These are phyloP conservation scores for Agonopterix alstromeriana DNA, from an alignment of 2,888 invertebrate species.

Conservation along the genomic window DNA sequence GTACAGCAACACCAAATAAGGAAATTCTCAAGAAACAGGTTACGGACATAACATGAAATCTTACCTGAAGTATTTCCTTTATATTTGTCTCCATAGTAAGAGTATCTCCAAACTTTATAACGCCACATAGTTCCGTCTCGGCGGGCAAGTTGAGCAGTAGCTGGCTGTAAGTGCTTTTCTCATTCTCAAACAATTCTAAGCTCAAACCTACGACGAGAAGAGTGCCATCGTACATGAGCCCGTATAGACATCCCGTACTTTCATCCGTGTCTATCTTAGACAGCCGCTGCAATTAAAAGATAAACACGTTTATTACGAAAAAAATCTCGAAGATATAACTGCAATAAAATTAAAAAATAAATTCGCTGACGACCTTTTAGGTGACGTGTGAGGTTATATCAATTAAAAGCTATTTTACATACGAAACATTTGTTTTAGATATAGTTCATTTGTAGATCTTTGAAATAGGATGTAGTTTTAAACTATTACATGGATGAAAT, in stretches of 20 bases:
- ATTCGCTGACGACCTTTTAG: slow-evolving; percentile 11
- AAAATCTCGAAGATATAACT: background rate
- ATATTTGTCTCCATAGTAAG: slow-evolving; percentile 78
- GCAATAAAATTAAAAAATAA: slow-evolving; percentile 4
- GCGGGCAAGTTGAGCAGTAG: slow-evolving; percentile 82
- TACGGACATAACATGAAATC: background rate
- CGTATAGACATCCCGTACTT: slow-evolving; percentile 84
- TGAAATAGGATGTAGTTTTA: background rate
- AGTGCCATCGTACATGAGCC: slow-evolving; percentile 84
- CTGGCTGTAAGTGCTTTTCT: slow-evolving; percentile 66
- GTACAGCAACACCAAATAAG: too few relatives aligned
- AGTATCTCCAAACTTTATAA: slow-evolving; percentile 80
- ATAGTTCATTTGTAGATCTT: background rate
- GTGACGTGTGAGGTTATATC: slow-evolving; percentile 44
- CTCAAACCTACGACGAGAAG: slow-evolving; percentile 82
- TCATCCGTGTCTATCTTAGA: slow-evolving; percentile 77
- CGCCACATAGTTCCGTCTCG: slow-evolving; percentile 86
- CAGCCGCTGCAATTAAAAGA: slow-evolving; percentile 75
- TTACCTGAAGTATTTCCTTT: slow-evolving; percentile 76
- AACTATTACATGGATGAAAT: background rate
- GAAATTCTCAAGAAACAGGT: background rate
- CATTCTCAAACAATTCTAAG: slow-evolving; percentile 78
- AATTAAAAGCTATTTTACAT: background rate
- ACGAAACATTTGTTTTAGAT: background rate
- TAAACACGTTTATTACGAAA: background rate